These are phyloP conservation scores for Solenopsis invicta DNA, from an alignment of 1,140 invertebrate species.

Conservation along the genomic window DNA sequence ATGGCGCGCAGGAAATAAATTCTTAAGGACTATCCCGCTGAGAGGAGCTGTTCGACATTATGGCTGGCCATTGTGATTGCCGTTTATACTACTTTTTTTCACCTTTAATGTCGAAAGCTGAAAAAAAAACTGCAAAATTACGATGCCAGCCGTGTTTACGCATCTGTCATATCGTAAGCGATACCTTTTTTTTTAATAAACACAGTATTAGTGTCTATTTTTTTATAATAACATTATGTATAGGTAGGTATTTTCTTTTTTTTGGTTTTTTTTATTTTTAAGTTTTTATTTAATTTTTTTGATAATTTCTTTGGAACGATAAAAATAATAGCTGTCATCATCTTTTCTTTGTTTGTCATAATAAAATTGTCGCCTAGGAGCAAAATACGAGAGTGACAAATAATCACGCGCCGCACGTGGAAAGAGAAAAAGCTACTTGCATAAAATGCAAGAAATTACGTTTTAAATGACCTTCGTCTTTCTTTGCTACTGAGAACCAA, in stretches of 20 bases:
- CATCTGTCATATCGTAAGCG: slow-evolving; percentile 1
- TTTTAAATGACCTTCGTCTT: slow-evolving; percentile 37
- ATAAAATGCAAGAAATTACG: slow-evolving; percentile 48
- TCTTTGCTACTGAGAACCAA: slow-evolving; percentile 32
- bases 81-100: slow-evolving; percentile 43
- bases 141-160: not conserved
- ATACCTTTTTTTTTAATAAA: slow-evolving; percentile 1
- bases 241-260: not conserved
- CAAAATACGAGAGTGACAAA: slow-evolving; percentile 25
- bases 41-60: slow-evolving; percentile 28
- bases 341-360: not conserved
- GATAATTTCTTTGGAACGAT: not conserved
- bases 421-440: slow-evolving; percentile 4
- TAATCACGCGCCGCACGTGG: not conserved
- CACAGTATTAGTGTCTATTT: not conserved
- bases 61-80: not conserved
- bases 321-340: not conserved
- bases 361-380: slow-evolving; percentile 12
- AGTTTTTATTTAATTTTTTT: too few species aligned
- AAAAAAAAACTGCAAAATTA: slow-evolving; percentile 18
- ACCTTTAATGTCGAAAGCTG: slow-evolving; percentile 28
- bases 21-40: slow-evolving; percentile 35
- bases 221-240: not conserved
- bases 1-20: slow-evolving; percentile 57
- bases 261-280: not conserved